phyloP scores from a whole-genome alignment of 2,113 vertebrate genomes.

The Leptobrachium ailaonicum region DNA sequence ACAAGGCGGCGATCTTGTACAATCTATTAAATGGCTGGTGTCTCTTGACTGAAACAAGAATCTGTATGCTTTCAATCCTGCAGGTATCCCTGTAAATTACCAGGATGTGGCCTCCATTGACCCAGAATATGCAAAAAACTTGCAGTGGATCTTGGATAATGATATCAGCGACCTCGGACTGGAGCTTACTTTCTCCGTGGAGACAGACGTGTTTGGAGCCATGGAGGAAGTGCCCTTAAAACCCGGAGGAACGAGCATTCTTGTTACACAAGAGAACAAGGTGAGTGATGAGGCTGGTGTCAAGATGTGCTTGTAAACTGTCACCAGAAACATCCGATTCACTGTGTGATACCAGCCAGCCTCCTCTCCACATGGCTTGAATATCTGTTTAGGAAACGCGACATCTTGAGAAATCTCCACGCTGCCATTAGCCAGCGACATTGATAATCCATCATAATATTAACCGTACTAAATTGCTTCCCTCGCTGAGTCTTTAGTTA shows the following conservation, averaged over 20 bases:
- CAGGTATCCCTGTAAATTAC: conserved; percentile 97
- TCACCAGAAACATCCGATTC: conserved; percentile 36
- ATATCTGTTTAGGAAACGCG: conserved; percentile 20
- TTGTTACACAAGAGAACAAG: conserved; percentile 97
- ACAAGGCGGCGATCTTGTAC: conserved; percentile 74
- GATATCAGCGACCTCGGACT: conserved; percentile 96
- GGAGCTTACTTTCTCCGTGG: conserved; percentile 94
- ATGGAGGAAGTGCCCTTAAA: conserved; percentile 97
- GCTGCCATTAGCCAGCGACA: conserved; percentile 28
- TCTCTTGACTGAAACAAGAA: conserved; percentile 16
- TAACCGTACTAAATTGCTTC: conserved; percentile 26
- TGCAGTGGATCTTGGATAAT: conserved; percentile 98
- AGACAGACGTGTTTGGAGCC: conserved; percentile 94
- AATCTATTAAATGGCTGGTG: conserved; percentile 10
- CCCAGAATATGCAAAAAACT: conserved; percentile 96
- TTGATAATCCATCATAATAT: conserved; percentile 41
- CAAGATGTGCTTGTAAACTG: conserved; percentile 40
- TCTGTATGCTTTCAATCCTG: conserved; percentile 49
- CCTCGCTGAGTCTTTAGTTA: background rate
- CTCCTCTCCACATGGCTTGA: conserved; percentile 6
- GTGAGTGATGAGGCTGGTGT: conserved; percentile 61
- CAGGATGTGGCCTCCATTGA: conserved; percentile 98
- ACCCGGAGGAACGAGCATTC: conserved; percentile 85
- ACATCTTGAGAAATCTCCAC: conserved; percentile 10
- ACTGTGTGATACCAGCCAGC: conserved; percentile 10